Evolutionary conservation across 2,888 invertebrate species (phyloP).

Genomic region (Prenolepis imparis): DNA sequence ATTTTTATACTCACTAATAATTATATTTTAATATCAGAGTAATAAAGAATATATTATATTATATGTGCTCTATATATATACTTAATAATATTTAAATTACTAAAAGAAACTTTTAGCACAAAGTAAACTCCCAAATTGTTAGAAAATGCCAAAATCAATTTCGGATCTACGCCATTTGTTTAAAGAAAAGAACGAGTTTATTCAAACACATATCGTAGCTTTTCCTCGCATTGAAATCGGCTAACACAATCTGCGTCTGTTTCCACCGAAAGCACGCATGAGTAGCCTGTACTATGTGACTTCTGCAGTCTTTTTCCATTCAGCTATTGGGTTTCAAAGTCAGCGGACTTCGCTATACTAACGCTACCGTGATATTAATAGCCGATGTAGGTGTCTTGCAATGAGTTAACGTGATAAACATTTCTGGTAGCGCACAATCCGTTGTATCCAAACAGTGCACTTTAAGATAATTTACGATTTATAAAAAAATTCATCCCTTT

Average conservation of each 20-base stretch:
- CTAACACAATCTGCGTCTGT: neutral
- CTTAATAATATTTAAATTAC: neutral
- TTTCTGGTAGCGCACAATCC: constrained; percentile 54
- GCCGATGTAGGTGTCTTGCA: constrained; percentile 69
- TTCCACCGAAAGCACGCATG: constrained; percentile 4
- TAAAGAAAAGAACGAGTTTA: neutral
- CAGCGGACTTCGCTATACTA: constrained; percentile 61
- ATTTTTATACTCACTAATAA: neutral
- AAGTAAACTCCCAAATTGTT: neutral
- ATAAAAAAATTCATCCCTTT: neutral
- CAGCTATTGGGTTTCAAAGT: constrained; percentile 77
- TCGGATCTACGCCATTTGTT: neutral
- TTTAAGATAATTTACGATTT: neutral
- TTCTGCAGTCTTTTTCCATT: constrained; percentile 70
- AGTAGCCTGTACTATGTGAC: constrained; percentile 12
- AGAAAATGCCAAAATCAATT: neutral
- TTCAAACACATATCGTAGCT: neutral
- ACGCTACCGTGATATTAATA: constrained; percentile 69
- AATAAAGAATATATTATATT: neutral
- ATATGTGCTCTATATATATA: neutral
- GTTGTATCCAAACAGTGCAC: constrained; percentile 46
- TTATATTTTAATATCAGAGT: neutral
- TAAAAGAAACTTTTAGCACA: neutral
- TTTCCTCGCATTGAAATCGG: neutral
- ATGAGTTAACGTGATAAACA: constrained; percentile 67